Base-by-base conservation (phyloP, 2,113 vertebrate genomes). In the Glaucomys volans region DNA sequence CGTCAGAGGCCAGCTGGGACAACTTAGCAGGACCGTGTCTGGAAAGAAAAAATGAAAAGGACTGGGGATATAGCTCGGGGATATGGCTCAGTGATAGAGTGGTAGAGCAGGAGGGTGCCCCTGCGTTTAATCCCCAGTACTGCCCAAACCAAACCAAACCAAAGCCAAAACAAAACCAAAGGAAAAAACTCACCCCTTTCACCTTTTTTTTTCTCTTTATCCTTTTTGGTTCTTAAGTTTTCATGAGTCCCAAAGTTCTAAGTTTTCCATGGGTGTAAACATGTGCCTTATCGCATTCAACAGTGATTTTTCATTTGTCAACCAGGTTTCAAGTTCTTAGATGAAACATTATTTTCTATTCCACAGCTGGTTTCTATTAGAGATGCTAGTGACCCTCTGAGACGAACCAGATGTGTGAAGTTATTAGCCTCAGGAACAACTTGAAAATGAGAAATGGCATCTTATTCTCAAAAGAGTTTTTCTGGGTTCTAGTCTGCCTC, bases 371-470 rank as follows among this genome's bases (percentile, higher is more conserved):
- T 91, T 93, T 94, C 71, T 87, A n/a, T 87, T 67, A 91, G 44
- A 75, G 54, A 76, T 91, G 50, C 44, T 83, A 42, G 82, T 66
- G 86, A 96, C 37, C 54, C 37, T 91, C 71, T 94, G 86, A 97
- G 40, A 88, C 26, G 97, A 97, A 83, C 77, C 57, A 91, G 83
- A 90, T 91, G n/a, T 91, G 69, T 94, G 37, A 96, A 66, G 50
- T 86, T 87, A 79, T 62, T 93, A 80, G 79, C 86, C 44, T 91
- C 71, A 50, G 77, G 52, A 40, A 76, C 94, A 42, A 86, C 72
- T 97, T 97, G 80, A 64, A 90, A 94, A 92, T 47, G 79, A 96
- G 77, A 86, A 93, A 95, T 76, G 86, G 14, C 4, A n/a, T 92
- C 26, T 18, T 59, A 12, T 86, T 95, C 26, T 94, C 62, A 93